Evolutionary conservation across 1,140 invertebrate species (phyloP).

Genomic region (Cydia pomonella): DNA sequence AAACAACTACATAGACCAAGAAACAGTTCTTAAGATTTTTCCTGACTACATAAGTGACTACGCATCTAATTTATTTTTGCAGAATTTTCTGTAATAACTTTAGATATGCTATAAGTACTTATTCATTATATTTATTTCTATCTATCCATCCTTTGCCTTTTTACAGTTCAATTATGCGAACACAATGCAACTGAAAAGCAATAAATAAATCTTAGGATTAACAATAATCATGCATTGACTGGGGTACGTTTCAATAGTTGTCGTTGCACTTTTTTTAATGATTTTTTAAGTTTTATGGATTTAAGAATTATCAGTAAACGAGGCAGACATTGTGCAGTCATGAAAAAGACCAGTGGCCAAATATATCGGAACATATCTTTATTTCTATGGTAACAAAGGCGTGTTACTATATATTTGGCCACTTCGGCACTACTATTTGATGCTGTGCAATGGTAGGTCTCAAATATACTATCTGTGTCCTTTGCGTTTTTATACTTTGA

Average conservation of each 20-base stretch:
- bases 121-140: constrained; percentile 14
- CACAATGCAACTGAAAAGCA: neutral
- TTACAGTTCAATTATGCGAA: neutral
- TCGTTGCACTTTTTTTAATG: neutral
- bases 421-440: no score
- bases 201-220: constrained; percentile 12
- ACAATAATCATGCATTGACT: neutral
- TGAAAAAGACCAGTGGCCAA: no score
- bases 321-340: no score
- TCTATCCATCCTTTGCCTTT: constrained; percentile 12
- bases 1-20: neutral
- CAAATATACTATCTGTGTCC: no score
- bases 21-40: neutral
- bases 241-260: neutral
- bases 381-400: no score
- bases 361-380: no score
- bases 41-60: constrained; percentile 18
- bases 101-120: constrained; percentile 33
- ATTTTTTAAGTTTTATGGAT: no score
- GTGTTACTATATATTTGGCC: no score
- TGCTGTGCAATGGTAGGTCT: no score
- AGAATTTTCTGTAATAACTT: constrained; percentile 4
- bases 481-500: no score
- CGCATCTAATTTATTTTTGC: constrained; percentile 22
- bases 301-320: no score